A percentile compares a stretch with the other conserved stretches of the same genome.
These are phyloP conservation scores for Danaus melanippus DNA, from an alignment of 1,140 invertebrate species.

Conservation along the genomic window DNA sequence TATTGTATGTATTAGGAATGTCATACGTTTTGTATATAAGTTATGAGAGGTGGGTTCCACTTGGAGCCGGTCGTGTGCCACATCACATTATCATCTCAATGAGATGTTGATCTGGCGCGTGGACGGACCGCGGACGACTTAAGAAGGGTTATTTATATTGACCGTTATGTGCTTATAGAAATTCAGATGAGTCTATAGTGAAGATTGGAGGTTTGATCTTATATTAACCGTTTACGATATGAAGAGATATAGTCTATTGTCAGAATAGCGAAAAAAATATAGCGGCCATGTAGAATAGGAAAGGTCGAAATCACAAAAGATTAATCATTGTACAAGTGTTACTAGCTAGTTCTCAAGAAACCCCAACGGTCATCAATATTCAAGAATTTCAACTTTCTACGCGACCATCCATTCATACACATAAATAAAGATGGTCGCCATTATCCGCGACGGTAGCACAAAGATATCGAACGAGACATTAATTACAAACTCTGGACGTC, in stretches of 20 bases:
- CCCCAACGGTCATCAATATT: conserved; percentile 49
- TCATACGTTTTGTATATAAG: not conserved
- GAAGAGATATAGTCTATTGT: too few relatives aligned
- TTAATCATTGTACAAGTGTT: conserved; percentile 53
- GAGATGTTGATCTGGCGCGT: conserved; percentile 12
- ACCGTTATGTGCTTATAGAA: conserved; percentile 1
- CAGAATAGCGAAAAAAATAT: too few relatives aligned
- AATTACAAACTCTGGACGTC: conserved; percentile 64
- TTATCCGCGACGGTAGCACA: conserved; percentile 59
- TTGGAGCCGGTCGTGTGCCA: conserved; percentile 2
- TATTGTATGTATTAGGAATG: too few relatives aligned
- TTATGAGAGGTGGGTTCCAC: conserved; percentile 1
- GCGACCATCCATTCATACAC: conserved; percentile 40
- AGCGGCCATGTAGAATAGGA: not conserved
- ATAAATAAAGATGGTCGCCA: conserved; percentile 52
- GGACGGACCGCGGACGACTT: conserved; percentile 4
- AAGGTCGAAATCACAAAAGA: conserved; percentile 46
- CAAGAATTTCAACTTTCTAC: conserved; percentile 63
- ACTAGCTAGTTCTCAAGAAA: conserved; percentile 40
- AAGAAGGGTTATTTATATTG: not conserved
- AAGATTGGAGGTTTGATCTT: not conserved
- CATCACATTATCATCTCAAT: conserved; percentile 26
- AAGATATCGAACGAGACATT: conserved; percentile 45
- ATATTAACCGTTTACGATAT: too few relatives aligned
- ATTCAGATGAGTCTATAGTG: conserved; percentile 2